Evolutionary conservation across 2,797 vertebrate genomes (phyloP).

Genomic region (Rhinella marina): DNA sequence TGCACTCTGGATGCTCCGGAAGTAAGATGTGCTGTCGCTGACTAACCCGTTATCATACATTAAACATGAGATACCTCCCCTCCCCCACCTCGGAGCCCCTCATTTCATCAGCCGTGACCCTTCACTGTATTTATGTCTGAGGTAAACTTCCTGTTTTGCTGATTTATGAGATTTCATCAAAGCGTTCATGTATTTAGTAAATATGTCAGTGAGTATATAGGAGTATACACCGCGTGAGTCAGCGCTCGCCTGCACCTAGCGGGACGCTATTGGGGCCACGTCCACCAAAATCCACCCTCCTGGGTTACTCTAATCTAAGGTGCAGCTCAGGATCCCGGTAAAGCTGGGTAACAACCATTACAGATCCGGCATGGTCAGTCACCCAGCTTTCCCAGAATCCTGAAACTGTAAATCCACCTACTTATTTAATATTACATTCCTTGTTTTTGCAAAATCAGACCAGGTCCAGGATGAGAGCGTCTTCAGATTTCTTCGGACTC

Average conservation of each 20-base stretch:
- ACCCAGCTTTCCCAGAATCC: too few species aligned
- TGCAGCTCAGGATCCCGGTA: too few species aligned
- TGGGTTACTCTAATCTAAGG: neutral
- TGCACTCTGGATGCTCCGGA: neutral
- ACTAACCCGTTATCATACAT: neutral
- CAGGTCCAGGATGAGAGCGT: too few species aligned
- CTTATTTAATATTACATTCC: too few species aligned
- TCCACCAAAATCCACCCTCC: neutral
- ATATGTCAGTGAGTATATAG: conserved; percentile 25
- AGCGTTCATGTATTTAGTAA: conserved; percentile 2
- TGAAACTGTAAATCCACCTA: too few species aligned
- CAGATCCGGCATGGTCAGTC: too few species aligned
- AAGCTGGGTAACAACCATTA: too few species aligned
- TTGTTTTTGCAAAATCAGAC: too few species aligned
- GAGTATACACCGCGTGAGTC: neutral
- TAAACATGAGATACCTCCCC: neutral
- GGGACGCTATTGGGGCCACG: neutral
- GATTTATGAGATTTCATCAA: neutral
- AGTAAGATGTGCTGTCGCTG: neutral
- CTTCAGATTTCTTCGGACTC: too few species aligned
- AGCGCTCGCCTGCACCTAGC: neutral
- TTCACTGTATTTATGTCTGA: neutral
- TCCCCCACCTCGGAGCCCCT: neutral
- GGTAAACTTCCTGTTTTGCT: conserved; percentile 26
- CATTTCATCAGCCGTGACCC: neutral